phyloP scores from a whole-genome alignment of 2,888 invertebrate genomes.

The Dioctria linearis region DNA sequence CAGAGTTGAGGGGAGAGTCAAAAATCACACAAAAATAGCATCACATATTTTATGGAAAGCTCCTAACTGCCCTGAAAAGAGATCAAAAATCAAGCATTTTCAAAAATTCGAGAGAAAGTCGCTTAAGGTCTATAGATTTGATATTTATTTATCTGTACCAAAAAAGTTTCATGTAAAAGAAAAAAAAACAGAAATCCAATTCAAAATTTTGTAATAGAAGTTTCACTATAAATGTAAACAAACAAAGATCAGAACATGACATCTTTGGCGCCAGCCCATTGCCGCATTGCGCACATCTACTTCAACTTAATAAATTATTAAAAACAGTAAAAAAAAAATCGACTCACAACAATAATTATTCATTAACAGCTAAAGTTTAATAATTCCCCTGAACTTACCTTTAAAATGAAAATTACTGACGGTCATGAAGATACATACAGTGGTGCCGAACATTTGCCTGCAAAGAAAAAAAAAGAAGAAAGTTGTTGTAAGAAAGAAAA shows the following conservation, averaged over 20 bases:
- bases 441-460: slow-evolving; percentile 32
- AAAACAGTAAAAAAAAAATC: not conserved
- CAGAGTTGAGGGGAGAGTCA: no score
- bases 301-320: not conserved
- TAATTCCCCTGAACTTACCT: slow-evolving; percentile 36
- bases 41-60: no score
- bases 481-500: slow-evolving; percentile 12
- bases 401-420: slow-evolving; percentile 16
- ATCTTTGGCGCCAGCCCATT: slow-evolving; percentile 6
- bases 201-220: no score
- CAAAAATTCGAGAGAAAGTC: no score
- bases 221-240: no score
- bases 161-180: no score
- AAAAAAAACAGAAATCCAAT: no score
- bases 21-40: no score
- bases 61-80: no score
- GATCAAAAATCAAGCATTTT: no score
- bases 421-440: slow-evolving; percentile 25
- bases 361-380: not conserved
- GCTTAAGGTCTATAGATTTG: no score
- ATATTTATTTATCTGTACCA: no score
- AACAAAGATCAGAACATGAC: not conserved
- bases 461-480: slow-evolving; percentile 32
- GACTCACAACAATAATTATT: not conserved
- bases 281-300: not conserved